A percentile compares a stretch with the other conserved stretches of the same genome.
These are phyloP conservation scores for Noctua janthe DNA, from an alignment of 2,888 invertebrate species.

Conservation along the genomic window DNA sequence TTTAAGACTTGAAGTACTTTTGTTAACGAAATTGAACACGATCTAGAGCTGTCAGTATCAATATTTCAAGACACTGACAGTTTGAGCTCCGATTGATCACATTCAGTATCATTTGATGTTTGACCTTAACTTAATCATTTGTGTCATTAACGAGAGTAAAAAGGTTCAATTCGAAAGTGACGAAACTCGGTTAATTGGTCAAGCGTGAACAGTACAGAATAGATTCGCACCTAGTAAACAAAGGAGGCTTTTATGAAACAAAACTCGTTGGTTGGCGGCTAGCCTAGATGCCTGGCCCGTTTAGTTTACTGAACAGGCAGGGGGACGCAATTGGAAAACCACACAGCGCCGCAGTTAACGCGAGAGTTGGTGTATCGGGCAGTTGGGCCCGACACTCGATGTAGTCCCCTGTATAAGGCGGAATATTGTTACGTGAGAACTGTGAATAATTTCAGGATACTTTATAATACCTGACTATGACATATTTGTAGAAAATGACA, in stretches of 20 bases:
- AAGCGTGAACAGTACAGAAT: conserved; percentile 1
- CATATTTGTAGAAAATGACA: background rate
- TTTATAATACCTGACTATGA: background rate
- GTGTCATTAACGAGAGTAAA: background rate
- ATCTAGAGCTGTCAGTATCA: background rate
- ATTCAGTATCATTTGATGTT: background rate
- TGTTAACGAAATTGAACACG: background rate
- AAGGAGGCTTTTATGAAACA: conserved; percentile 47
- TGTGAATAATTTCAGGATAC: background rate
- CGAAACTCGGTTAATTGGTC: conserved; percentile 22
- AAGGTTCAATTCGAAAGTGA: background rate
- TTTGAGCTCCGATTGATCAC: background rate
- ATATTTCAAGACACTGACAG: background rate
- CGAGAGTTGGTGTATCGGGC: conserved; percentile 39
- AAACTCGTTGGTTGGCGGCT: conserved; percentile 27
- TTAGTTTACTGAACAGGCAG: conserved; percentile 40
- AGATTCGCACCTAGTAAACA: conserved; percentile 41
- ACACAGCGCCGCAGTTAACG: conserved; percentile 38
- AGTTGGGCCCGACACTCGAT: conserved; percentile 24
- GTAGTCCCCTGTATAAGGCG: background rate
- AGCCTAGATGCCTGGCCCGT: conserved; percentile 20
- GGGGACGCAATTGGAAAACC: conserved; percentile 50
- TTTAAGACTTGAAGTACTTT: background rate
- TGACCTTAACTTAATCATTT: background rate
- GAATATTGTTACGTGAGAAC: background rate